Evolutionary conservation across 2,888 invertebrate species (phyloP), one percentile per base, ranked within the genome.

Genomic region (Argyresthia goedartella): DNA sequence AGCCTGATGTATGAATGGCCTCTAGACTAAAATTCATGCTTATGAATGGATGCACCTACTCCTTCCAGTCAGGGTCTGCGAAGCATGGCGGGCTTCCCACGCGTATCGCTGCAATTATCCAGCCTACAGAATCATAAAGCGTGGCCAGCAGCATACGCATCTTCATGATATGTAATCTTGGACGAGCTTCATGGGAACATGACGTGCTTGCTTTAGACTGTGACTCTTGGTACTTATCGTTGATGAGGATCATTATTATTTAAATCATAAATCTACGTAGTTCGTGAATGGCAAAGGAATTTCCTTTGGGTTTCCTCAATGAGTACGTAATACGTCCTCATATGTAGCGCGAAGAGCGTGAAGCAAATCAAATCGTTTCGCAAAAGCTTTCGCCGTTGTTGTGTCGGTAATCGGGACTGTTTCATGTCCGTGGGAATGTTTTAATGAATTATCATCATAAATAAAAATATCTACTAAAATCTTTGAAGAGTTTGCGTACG

Each of bases 191-290:
- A 67, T 62, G 60, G 81, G 84, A 82, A 84, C 84, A 81, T 81
- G 81, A 79, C 80, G 76, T 62, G 46, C 64, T 69, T 25, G 43
- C n/a, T 69, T 71, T 78, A 70, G 69, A 78, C 72, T 81, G 79
- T 74, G 69, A 73, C 69, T 62, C 25, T 66, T 65, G 63, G 62
- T 57, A 59, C 55, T 41, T 7, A 3, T 11, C 3, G 41, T 34
- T 13, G 33, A 25, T 47, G 34, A n/a, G n/a, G 34, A 2, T 33
- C 25, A 46, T 46, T 46, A 25, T 33, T 15, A 8, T 10, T 11
- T 10, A 10, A 11, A 33, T 1, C 33, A 25, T 25, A 6, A 25
- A 25, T 25, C 25, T 25, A 25, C 6, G 25, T 25, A 34, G 33
- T 25, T 33, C 13, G 13, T 34, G 10, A 47, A 47, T 16, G 47